phyloP scores from a whole-genome alignment of 2,113 vertebrate species.

The Fulica atra region DNA sequence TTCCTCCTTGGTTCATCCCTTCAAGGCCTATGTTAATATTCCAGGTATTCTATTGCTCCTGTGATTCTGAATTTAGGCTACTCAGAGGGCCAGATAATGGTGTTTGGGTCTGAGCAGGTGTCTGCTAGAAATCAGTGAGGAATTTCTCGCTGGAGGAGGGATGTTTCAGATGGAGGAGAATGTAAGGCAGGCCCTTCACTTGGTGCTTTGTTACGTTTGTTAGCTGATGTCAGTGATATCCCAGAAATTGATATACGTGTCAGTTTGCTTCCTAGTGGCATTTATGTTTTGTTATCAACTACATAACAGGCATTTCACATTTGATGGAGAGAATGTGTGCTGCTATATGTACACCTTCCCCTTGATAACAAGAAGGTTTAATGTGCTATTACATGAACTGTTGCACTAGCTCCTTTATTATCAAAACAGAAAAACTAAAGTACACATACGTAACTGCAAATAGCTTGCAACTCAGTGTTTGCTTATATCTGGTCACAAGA shows the following conservation, averaged over 20 bases:
- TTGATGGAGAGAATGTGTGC: not conserved
- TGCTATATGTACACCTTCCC: not conserved
- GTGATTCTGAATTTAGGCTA: not conserved
- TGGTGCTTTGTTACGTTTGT: not conserved
- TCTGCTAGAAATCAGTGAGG: not conserved
- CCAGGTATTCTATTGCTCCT: not conserved
- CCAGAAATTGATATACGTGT: accelerated
- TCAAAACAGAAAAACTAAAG: not conserved
- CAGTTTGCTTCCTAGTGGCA: not conserved
- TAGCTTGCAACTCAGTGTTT: not conserved
- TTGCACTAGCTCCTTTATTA: not conserved
- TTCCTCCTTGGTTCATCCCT: not conserved
- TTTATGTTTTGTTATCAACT: not conserved
- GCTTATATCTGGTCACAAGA: not conserved
- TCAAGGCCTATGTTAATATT: not conserved
- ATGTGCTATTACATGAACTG: not conserved
- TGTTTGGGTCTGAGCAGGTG: not conserved
- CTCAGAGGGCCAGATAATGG: not conserved
- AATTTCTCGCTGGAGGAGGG: not conserved
- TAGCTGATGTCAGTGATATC: not conserved
- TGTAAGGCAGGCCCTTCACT: not conserved
- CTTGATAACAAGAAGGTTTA: not conserved
- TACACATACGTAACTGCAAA: not conserved
- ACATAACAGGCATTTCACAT: not conserved
- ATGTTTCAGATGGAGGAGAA: too few species aligned